Evolutionary conservation across 2,888 invertebrate species (phyloP).

Genomic region (Griposia aprilina): DNA sequence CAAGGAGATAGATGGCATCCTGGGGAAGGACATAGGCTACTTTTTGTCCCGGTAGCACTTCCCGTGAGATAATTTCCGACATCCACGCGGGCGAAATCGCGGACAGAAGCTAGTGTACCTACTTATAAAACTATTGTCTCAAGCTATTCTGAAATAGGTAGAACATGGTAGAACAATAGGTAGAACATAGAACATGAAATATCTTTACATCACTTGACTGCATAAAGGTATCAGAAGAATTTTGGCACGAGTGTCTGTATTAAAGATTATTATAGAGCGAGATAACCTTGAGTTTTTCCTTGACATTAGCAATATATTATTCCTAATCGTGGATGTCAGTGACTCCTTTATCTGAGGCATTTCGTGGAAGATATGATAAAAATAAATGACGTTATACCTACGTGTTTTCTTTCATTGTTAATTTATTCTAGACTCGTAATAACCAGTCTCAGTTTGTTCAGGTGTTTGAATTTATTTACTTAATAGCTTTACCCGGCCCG

Average conservation of each 20-base stretch:
- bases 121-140: not conserved
- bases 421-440: not conserved
- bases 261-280: constrained; percentile 37
- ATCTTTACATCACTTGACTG: constrained; percentile 1
- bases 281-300: constrained; percentile 67
- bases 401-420: constrained; percentile 20
- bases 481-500: no score
- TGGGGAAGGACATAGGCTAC: no score
- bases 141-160: constrained; percentile 8
- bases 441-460: not conserved
- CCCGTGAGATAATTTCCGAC: no score
- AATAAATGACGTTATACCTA: constrained; percentile 15
- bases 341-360: constrained; percentile 68
- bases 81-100: no score
- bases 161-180: no score
- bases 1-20: no score
- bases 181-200: not conserved
- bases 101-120: no score
- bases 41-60: no score
- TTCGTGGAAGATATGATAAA: constrained; percentile 64
- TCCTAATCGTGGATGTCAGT: constrained; percentile 67
- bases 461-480: no score
- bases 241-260: constrained; percentile 43
- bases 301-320: constrained; percentile 67
- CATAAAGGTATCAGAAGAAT: constrained; percentile 25